These are phyloP conservation scores for Stichopus horrens DNA, from an alignment of 53 echinoderm and acorn worm species.

Conservation along the genomic window DNA sequence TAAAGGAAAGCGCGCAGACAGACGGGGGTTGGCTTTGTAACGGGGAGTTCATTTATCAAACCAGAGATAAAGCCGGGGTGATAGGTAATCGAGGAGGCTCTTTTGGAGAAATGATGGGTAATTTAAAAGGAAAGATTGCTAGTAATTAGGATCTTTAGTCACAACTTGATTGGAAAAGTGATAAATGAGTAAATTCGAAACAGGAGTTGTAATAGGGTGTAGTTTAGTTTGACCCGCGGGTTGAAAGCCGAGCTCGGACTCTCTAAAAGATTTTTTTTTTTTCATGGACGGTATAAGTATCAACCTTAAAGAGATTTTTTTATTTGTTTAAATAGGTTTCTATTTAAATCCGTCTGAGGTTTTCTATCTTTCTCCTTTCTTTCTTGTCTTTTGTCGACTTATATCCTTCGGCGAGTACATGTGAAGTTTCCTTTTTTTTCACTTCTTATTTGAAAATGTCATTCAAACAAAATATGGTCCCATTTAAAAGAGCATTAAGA, in stretches of 20 bases:
- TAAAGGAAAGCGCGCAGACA: slow-evolving; percentile 8
- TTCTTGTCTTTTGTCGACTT: background rate
- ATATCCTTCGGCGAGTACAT: background rate
- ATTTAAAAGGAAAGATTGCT: slow-evolving; percentile 39
- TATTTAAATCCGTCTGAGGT: too few species aligned
- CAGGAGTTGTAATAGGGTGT: slow-evolving; percentile 25
- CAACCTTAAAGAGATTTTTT: too few species aligned
- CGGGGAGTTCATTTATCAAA: slow-evolving; percentile 19
- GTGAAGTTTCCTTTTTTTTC: background rate
- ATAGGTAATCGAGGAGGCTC: slow-evolving; percentile 23
- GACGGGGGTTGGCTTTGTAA: slow-evolving; percentile 23
- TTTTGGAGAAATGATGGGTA: slow-evolving; percentile 31
- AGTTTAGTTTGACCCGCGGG: background rate
- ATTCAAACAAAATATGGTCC: background rate
- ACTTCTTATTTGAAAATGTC: background rate
- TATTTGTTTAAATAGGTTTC: too few species aligned
- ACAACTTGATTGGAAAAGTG: slow-evolving; percentile 34
- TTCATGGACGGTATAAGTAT: too few species aligned
- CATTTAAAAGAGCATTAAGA: background rate
- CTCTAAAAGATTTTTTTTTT: too few species aligned
- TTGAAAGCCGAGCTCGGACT: too few species aligned
- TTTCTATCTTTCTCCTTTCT: too few species aligned
- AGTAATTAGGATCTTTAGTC: slow-evolving; percentile 43
- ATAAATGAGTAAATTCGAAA: slow-evolving; percentile 35
- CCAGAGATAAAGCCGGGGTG: background rate